A percentile compares a stretch with the other conserved stretches of the same genome.
Evolutionary conservation across 2,113 vertebrate species (phyloP).

Genomic region (Periophthalmus modestus): DNA sequence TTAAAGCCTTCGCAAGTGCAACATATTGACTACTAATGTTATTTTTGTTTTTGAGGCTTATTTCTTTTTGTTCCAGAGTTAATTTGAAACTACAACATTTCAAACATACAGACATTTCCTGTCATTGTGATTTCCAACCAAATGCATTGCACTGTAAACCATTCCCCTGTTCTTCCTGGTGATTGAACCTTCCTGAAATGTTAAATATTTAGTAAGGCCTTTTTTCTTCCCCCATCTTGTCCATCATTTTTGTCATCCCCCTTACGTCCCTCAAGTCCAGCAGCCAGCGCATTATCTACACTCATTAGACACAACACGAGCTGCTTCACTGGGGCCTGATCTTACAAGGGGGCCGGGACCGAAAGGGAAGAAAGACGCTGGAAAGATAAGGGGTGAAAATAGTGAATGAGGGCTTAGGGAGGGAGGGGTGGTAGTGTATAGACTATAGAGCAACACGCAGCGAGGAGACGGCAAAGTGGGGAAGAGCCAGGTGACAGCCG

Average conservation of each 20-base stretch:
- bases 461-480: conserved; percentile 8
- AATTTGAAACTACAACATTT: background rate
- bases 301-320: conserved; percentile 58
- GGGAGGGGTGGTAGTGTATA: conserved; percentile 17
- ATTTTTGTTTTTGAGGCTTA: background rate
- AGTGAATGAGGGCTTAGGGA: conserved; percentile 7
- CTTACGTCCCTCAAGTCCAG: conserved; percentile 38
- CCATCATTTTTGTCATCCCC: conserved; percentile 23
- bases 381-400: conserved; percentile 21
- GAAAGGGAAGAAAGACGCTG: conserved; percentile 19
- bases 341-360: conserved; percentile 56
- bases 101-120: background rate
- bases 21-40: background rate
- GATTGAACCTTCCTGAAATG: background rate
- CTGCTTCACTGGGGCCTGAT: conserved; percentile 60
- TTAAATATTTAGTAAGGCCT: background rate
- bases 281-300: conserved; percentile 48
- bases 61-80: background rate
- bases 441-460: conserved; percentile 8
- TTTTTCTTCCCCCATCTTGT: conserved; percentile 5
- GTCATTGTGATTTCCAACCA: background rate
- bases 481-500: conserved; percentile 67
- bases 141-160: background rate
- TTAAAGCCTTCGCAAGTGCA: background rate
- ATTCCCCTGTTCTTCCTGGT: background rate